Evolutionary conservation across 2,888 invertebrate species (phyloP).

Genomic region (Nephrotoma flavescens): DNA sequence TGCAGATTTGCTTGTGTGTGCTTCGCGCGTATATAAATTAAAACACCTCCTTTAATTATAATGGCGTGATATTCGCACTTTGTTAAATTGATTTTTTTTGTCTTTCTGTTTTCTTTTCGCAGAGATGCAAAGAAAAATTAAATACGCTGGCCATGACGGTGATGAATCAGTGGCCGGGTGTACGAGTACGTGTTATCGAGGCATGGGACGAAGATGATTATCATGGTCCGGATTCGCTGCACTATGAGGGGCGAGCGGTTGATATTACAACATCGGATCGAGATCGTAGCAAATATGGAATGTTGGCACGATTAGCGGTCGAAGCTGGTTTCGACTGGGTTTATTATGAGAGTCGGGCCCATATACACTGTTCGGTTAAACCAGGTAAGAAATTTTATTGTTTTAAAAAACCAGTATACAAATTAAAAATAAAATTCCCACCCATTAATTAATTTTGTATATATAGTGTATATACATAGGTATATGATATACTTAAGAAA

Average conservation of each 20-base stretch:
- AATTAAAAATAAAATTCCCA: background rate
- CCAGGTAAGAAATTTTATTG: conserved; percentile 57
- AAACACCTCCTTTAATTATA: background rate
- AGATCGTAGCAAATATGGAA: conserved; percentile 85
- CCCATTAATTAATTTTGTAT: background rate
- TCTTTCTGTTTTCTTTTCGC: conserved; percentile 33
- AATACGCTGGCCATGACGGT: conserved; percentile 90
- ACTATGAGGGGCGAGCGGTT: conserved; percentile 93
- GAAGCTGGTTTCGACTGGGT: conserved; percentile 99
- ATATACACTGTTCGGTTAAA: conserved; percentile 95
- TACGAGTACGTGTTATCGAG: conserved; percentile 80
- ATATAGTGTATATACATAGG: background rate
- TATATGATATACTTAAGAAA: background rate
- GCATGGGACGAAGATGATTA: conserved; percentile 86
- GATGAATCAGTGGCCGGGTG: conserved; percentile 98
- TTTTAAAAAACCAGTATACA: background rate
- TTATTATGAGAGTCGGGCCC: conserved; percentile 84
- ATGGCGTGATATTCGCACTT: conserved; percentile 1
- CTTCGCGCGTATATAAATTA: background rate
- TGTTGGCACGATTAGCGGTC: conserved; percentile 88
- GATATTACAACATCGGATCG: conserved; percentile 91
- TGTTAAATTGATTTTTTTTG: conserved; percentile 2
- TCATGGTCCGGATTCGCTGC: conserved; percentile 65
- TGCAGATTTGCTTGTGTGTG: background rate
- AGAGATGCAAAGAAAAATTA: conserved; percentile 92